A percentile compares a stretch with the other conserved stretches of the same genome.
These are phyloP conservation scores for Leptura quadrifasciata DNA, from an alignment of 2,888 invertebrate genomes.

Conservation along the genomic window DNA sequence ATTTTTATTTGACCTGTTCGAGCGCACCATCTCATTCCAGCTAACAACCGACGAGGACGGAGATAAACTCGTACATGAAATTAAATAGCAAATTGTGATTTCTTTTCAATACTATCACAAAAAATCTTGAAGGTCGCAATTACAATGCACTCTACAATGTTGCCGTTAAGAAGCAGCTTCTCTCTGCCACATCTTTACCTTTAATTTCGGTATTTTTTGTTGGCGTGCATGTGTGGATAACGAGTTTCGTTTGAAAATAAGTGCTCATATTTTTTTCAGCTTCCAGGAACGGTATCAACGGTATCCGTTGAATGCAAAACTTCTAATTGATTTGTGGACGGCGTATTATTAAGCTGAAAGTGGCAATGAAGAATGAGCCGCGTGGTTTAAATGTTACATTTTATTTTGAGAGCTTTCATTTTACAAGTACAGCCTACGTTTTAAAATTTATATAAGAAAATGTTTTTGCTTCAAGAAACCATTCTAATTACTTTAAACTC, in stretches of 20 bases:
- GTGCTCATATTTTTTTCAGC: background rate
- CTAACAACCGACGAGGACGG: constrained; percentile 14
- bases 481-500: too few relatives aligned
- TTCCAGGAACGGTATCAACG: background rate
- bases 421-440: too few relatives aligned
- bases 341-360: background rate
- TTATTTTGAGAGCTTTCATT: background rate
- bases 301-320: background rate
- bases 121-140: constrained; percentile 50
- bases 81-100: constrained; percentile 48
- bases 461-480: too few relatives aligned
- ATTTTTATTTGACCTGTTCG: constrained; percentile 34
- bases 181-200: constrained; percentile 15
- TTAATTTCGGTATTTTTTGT: constrained; percentile 13
- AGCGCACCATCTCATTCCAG: constrained; percentile 1
- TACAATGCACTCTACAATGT: constrained; percentile 52
- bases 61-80: constrained; percentile 40
- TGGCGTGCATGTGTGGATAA: background rate
- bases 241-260: constrained; percentile 6
- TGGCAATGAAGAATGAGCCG: background rate
- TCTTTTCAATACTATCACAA: constrained; percentile 50
- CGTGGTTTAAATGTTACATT: background rate
- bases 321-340: background rate
- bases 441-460: too few relatives aligned
- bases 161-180: constrained; percentile 31